Evolutionary conservation across 1,140 invertebrate genomes (phyloP).

Genomic region (Brachionus rubens): DNA sequence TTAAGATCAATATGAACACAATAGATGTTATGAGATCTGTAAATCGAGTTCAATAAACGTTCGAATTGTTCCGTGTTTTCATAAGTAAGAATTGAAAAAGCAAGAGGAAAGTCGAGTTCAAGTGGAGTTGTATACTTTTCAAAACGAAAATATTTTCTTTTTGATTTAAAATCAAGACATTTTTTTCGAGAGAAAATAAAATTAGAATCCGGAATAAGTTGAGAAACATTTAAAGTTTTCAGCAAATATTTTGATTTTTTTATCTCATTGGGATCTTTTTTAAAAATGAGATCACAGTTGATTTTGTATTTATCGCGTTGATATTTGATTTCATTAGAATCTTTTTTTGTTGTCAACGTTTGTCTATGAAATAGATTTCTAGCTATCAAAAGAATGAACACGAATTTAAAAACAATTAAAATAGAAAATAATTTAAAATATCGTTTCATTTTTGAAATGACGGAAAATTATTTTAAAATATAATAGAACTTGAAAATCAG

Average conservation of each 20-base stretch:
- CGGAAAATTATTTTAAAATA: no score
- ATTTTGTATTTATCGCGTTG: not conserved
- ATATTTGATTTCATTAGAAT: not conserved
- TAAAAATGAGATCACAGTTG: not conserved
- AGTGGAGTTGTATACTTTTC: not conserved
- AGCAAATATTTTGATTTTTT: not conserved
- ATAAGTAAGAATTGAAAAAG: constrained; percentile 47
- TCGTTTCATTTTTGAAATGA: no score
- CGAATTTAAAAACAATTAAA: no score
- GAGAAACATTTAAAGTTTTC: not conserved
- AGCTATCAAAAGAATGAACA: no score
- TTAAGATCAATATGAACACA: constrained; percentile 47
- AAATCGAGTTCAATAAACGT: constrained; percentile 26
- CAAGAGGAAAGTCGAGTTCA: constrained; percentile 47
- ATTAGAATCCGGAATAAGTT: not conserved
- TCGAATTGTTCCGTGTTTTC: constrained; percentile 48
- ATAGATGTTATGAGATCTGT: constrained; percentile 47
- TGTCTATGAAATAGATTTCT: not conserved
- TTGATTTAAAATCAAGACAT: not conserved
- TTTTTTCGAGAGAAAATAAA: not conserved
- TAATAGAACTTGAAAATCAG: no score
- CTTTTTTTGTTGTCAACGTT: not conserved
- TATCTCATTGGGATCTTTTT: not conserved
- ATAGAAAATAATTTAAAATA: no score
- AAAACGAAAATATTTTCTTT: not conserved